Base-by-base conservation (phyloP, 1,140 invertebrate genomes). In the Eriosoma lanigerum region DNA sequence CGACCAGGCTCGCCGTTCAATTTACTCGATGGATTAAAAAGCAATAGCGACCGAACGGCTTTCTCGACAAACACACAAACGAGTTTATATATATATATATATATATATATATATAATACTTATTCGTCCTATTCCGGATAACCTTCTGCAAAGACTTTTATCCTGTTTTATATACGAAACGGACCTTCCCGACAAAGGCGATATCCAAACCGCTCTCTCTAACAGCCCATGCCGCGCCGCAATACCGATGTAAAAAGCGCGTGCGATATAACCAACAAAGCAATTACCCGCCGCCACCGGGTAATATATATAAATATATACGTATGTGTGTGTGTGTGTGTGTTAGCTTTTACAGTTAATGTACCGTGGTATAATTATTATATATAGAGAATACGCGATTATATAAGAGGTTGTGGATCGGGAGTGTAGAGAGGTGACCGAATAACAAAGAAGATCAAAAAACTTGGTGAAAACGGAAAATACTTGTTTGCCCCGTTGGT, bases 1-100 rank as follows among this genome's bases (percentile, higher is more conserved):
- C 44, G 44, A 29, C 75, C 24, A 21, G 15, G 75, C 54, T 38
- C 56, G n/a, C 52, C 56, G 24, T 78, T 78, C 75, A 48, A 62
- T 78, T 78, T 78, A 48, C 75, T 19, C 75, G 75, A 62, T 32
- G 75, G 75, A 78, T 78, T 78, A 78, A 78, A 78, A 78, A 78
- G 75, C 54, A 62, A 78, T 78, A 78, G 73, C 54, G 38, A 56
- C 72, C 72, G 54, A 75, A 50, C 52, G 29, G 21, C 46, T 70
- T 70, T 50, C 29, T 68, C 64, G n/a, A 13, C 38, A 12, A 1
- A 38, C 32, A 8, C 32, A 4, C 32, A 3, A 3, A 3, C 32
- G 32, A 38, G 32, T 8, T 38, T 8, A 8, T 38, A 38, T 38
- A 4, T 38, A 38, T 38, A 38, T 38, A 38, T 38, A 38, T 8